A percentile compares a stretch with the other conserved stretches of the same genome.
phyloP scores from a whole-genome alignment of 2,113 vertebrate genomes.

The Carassius auratus region DNA sequence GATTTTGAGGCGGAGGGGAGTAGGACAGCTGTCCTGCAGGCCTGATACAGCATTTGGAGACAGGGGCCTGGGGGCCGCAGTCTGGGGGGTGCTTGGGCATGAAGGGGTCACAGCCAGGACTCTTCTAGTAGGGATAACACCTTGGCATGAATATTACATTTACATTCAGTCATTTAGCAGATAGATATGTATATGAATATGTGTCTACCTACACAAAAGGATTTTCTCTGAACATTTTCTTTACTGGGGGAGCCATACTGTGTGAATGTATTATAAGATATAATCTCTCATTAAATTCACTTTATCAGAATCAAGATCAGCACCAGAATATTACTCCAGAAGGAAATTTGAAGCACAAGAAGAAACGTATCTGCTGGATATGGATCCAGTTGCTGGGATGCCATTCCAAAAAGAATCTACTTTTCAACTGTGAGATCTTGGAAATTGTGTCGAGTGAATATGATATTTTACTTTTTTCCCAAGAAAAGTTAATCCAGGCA shows the following conservation, averaged over 20 bases:
- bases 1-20: conserved; percentile 59
- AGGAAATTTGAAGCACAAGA: conserved; percentile 43
- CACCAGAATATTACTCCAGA: conserved; percentile 34
- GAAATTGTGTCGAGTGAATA: not conserved
- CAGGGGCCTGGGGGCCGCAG: conserved; percentile 55
- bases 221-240: not conserved
- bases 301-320: conserved; percentile 31
- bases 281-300: conserved; percentile 2
- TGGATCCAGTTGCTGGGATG: too few relatives aligned
- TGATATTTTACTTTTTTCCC: not conserved
- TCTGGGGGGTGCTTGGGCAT: conserved; percentile 68
- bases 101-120: conserved; percentile 74
- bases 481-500: not conserved
- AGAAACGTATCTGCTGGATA: not conserved
- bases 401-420: too few relatives aligned
- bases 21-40: conserved; percentile 70
- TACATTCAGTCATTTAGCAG: too few relatives aligned
- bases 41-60: conserved; percentile 66
- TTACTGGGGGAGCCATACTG: not conserved
- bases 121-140: not conserved
- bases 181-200: not conserved
- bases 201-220: not conserved
- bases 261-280: not conserved
- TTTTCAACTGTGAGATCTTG: not conserved
- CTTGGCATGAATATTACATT: not conserved